Evolutionary conservation across 2,888 invertebrate genomes (phyloP), one percentile per base, ranked within the genome.

Genomic region (Lasioglossum leucozonium): DNA sequence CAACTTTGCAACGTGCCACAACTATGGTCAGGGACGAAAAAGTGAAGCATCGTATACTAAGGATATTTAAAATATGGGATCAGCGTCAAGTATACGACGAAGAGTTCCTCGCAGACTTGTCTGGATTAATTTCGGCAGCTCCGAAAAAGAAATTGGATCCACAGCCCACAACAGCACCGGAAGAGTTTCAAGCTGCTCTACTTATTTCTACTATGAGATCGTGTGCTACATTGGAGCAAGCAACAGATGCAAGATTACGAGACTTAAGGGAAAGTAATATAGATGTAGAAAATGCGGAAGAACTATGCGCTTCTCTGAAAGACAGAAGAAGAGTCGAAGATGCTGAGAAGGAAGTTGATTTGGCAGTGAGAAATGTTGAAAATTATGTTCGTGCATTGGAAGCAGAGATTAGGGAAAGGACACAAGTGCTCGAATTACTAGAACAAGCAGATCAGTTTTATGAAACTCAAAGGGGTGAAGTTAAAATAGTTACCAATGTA

Each of bases 41-140:
- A 94, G 98, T 99, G 1, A 97, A 98, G 90, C 96, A 97, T 85
- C 98, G 98, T 94, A 97, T 99, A 78, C 95, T 98, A 78, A 96
- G 99, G 84, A 98, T 99, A 91, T 98, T 99, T 94, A 98, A 98
- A 94, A 99, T 99, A 90, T 99, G 99, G 99, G 98, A 98, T 94
- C 98, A 99, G 93, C 96, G 99, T 89, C 97, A 97, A 72, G 97
- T 99, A 30, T 99, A 99, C 94, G 98, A 98, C 94, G 97, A 98
- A 92, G 98, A 98, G 93, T 99, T 98, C 93, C 96, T 99, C 42
- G 96, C 98, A 22, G 99, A 99, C 95, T 95, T 99, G 42, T 97
- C 97, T 67, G 98, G 98, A 6, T 95, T 99, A 79, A 96, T 99
- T 51, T 98, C 97, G 91, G 97, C 97, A 34, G 97, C 97, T 73